These are phyloP conservation scores for Euwallacea similis DNA, from an alignment of 1,140 invertebrate species.

Conservation along the genomic window DNA sequence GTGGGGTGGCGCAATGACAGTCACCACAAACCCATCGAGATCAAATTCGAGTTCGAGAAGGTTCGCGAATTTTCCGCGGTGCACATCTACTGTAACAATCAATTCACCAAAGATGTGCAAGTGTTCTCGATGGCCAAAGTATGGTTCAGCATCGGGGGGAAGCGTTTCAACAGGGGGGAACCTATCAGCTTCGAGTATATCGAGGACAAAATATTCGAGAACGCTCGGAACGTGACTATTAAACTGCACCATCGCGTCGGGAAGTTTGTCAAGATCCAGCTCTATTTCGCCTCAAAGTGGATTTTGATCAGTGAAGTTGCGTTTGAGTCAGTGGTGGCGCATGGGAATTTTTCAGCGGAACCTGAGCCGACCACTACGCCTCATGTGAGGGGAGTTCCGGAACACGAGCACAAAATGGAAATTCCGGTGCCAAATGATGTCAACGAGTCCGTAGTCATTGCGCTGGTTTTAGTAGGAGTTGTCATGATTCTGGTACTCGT, in stretches of 20 bases:
- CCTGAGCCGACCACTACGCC: constrained; percentile 51
- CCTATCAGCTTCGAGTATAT: constrained; percentile 61
- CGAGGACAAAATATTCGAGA: constrained; percentile 66
- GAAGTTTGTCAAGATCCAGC: constrained; percentile 76
- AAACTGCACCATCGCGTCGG: constrained; percentile 79
- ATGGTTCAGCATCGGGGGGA: constrained; percentile 73
- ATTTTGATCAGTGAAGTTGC: constrained; percentile 88
- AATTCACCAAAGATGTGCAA: constrained; percentile 79
- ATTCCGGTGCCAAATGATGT: constrained; percentile 68
- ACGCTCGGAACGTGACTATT: constrained; percentile 69
- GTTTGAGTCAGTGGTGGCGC: constrained; percentile 73
- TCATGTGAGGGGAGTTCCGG: constrained; percentile 56
- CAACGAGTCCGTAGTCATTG: constrained; percentile 77
- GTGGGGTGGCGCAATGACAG: constrained; percentile 90
- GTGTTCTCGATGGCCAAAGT: constrained; percentile 65
- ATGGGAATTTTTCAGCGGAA: constrained; percentile 72
- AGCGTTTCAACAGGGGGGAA: constrained; percentile 62
- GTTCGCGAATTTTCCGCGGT: constrained; percentile 84
- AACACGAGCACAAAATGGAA: constrained; percentile 55
- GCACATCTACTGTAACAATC: constrained; percentile 80
- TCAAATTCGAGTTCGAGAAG: constrained; percentile 86
- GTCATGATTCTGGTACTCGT: constrained; percentile 76
- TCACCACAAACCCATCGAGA: constrained; percentile 66
- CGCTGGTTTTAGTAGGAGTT: constrained; percentile 78
- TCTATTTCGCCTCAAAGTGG: constrained; percentile 83